Percentiles rank a stretch among this genome's conserved stretches.
Evolutionary conservation across 2,797 vertebrate genomes (phyloP).

Genomic region (Argyrosomus regius): DNA sequence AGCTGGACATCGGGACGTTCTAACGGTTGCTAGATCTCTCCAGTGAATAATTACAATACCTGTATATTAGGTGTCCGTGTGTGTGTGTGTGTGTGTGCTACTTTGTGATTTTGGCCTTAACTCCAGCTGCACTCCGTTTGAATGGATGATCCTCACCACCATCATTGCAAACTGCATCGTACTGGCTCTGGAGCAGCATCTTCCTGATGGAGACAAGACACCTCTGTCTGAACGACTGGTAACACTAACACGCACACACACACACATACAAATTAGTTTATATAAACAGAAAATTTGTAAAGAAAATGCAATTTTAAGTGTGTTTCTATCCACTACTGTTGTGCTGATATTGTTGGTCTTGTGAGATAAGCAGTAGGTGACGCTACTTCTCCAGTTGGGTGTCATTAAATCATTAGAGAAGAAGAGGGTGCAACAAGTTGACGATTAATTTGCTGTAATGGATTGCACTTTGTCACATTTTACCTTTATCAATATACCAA

Average conservation of each 20-base stretch:
- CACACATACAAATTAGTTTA: background rate
- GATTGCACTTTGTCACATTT: too few species aligned
- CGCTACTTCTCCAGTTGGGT: too few species aligned
- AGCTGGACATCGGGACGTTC: background rate
- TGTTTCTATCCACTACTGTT: too few species aligned
- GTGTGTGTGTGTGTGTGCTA: slow-evolving; percentile 5
- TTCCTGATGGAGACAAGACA: slow-evolving; percentile 94
- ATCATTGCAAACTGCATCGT: slow-evolving; percentile 98
- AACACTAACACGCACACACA: slow-evolving; percentile 50
- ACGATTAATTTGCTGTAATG: too few species aligned
- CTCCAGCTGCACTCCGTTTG: slow-evolving; percentile 89
- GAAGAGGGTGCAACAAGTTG: too few species aligned
- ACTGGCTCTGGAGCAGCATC: slow-evolving; percentile 94
- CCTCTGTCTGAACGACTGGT: slow-evolving; percentile 94
- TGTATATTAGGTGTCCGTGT: slow-evolving; percentile 20
- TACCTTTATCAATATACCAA: too few species aligned
- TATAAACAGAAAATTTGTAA: background rate
- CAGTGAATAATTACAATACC: background rate
- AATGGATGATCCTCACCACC: slow-evolving; percentile 97
- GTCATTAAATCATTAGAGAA: too few species aligned
- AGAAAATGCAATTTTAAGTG: too few species aligned
- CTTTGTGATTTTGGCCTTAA: slow-evolving; percentile 71
- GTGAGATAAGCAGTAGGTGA: too few species aligned
- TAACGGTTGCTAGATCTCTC: background rate
- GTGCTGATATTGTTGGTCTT: too few species aligned